Conservation (phyloP, 2,888 invertebrate genomes). For the Lapara coniferarum region DNA sequence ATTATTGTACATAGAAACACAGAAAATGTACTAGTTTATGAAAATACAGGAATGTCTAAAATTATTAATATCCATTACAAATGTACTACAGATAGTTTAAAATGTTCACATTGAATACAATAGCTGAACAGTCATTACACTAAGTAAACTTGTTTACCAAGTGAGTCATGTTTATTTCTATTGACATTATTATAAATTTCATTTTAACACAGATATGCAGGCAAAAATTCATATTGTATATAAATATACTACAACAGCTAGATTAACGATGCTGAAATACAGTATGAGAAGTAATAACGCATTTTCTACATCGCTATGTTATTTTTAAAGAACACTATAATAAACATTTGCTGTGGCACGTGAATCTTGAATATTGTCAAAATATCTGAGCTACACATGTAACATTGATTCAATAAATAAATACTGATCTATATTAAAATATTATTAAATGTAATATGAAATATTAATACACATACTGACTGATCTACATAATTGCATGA, state of each 20-base stretch:
- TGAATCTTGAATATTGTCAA: too few species aligned
- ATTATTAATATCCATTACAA: not conserved
- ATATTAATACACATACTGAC: too few species aligned
- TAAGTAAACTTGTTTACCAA: not conserved
- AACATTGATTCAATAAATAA: too few species aligned
- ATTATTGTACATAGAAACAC: not conserved
- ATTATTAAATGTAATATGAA: too few species aligned
- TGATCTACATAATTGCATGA: not conserved
- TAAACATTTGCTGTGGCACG: too few species aligned
- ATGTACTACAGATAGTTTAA: not conserved
- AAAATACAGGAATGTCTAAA: conserved; percentile 11
- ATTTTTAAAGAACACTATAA: too few species aligned
- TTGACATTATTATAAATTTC: too few species aligned
- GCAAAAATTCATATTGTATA: not conserved
- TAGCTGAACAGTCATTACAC: conserved; percentile 11
- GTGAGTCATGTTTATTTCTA: not conserved
- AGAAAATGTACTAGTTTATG: not conserved
- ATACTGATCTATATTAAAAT: too few species aligned
- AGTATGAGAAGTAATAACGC: not conserved
- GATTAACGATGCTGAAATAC: not conserved
- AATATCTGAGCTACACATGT: too few species aligned
- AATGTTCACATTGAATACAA: conserved; percentile 12
- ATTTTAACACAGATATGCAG: not conserved
- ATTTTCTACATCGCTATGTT: not conserved
- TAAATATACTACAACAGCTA: conserved; percentile 4